Conservation (phyloP, 1,140 invertebrate species). For the Drosophila truncata region DNA sequence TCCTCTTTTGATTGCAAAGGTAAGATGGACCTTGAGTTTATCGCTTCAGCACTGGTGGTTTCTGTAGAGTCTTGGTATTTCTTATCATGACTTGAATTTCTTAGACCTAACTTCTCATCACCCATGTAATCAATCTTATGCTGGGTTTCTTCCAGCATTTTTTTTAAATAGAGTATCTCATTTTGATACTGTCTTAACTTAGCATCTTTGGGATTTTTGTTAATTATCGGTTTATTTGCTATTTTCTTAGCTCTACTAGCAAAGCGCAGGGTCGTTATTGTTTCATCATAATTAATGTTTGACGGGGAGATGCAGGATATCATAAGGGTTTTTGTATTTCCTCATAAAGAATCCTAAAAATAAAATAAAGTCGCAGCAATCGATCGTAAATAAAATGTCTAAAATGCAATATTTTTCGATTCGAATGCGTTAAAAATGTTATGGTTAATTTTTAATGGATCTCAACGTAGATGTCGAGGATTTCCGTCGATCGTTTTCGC, state of each 20-base stretch:
- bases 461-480: no score
- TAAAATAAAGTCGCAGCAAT: neutral
- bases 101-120: neutral
- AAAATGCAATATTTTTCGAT: no score
- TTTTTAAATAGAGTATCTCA: constrained; percentile 92
- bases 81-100: constrained; percentile 49
- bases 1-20: constrained; percentile 14
- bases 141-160: constrained; percentile 87
- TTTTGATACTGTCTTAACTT: constrained; percentile 95
- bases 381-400: no score
- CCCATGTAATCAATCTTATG: constrained; percentile 4
- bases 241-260: constrained; percentile 97
- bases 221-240: constrained; percentile 96
- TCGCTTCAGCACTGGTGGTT: neutral
- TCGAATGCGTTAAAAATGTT: no score
- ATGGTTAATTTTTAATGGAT: no score
- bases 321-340: constrained; percentile 98
- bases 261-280: constrained; percentile 94
- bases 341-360: constrained; percentile 93
- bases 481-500: no score
- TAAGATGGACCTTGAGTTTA: neutral
- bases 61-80: neutral
- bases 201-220: constrained; percentile 97
- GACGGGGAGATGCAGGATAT: constrained; percentile 96
- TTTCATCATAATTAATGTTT: constrained; percentile 96